These are phyloP conservation scores for Neopelma chrysocephalum DNA, from an alignment of 2,797 vertebrate species.

Conservation along the genomic window DNA sequence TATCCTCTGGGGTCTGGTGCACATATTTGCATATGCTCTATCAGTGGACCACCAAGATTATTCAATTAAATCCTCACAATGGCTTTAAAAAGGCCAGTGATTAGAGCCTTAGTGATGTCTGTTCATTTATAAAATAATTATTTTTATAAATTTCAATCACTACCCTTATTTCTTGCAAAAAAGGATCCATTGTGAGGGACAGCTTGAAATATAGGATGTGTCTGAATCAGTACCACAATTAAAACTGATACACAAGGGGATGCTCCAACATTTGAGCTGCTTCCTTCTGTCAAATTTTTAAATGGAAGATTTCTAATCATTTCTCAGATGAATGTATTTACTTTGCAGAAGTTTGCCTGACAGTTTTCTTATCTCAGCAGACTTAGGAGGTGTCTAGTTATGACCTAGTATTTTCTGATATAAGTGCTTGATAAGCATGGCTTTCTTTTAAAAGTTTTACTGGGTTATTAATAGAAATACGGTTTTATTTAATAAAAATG, in stretches of 20 bases:
- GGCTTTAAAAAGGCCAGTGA: not conserved
- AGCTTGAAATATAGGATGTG: not conserved
- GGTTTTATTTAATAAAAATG: not conserved
- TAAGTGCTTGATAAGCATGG: not conserved
- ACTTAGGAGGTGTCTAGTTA: not conserved
- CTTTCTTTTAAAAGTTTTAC: not conserved
- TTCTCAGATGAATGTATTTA: not conserved
- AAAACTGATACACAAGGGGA: not conserved
- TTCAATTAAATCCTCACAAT: slow-evolving; percentile 25
- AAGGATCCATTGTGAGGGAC: not conserved
- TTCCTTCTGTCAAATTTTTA: not conserved
- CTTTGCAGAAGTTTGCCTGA: not conserved
- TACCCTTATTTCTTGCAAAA: not conserved
- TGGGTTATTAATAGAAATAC: not conserved
- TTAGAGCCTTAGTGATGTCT: not conserved
- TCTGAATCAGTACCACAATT: not conserved
- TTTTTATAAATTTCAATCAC: not conserved
- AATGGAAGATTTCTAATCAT: not conserved
- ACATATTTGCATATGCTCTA: not conserved
- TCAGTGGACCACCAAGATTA: slow-evolving; percentile 15
- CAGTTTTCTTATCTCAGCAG: not conserved
- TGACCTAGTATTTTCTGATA: not conserved
- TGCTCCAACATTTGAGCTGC: not conserved
- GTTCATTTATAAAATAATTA: slow-evolving; percentile 5
- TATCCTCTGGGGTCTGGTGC: slow-evolving; percentile 15